Evolutionary conservation across 2,888 invertebrate species (phyloP).

Genomic region (Synanthedon formicaeformis): DNA sequence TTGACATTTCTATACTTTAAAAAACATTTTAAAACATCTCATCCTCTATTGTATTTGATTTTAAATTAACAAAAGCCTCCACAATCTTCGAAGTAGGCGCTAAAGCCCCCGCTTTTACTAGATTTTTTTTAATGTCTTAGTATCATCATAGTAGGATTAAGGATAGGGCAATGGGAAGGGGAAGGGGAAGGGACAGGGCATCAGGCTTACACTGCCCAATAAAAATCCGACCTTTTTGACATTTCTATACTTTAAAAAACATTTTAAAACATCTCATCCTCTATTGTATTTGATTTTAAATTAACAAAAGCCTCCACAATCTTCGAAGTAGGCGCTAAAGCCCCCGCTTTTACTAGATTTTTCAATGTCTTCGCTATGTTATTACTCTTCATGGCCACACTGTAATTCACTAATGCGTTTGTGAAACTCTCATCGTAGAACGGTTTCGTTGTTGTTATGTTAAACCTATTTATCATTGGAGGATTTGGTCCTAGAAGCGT

Average conservation of each 20-base stretch:
- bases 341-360: constrained; percentile 29
- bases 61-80: constrained; percentile 9
- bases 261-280: too few relatives aligned
- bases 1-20: too few relatives aligned
- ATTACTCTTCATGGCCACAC: constrained; percentile 27
- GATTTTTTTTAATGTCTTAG: too few relatives aligned
- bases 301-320: constrained; percentile 17
- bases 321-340: constrained; percentile 33
- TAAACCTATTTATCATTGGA: constrained; percentile 34
- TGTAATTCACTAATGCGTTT: constrained; percentile 32
- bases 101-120: too few relatives aligned
- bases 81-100: constrained; percentile 7
- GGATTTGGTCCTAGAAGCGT: constrained; percentile 40
- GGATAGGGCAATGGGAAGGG: too few relatives aligned
- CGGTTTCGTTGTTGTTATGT: constrained; percentile 18
- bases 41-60: constrained; percentile 22
- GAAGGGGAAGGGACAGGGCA: too few relatives aligned
- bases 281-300: constrained; percentile 29
- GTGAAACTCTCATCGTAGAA: constrained; percentile 30
- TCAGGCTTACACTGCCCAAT: too few relatives aligned
- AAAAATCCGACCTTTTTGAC: too few relatives aligned
- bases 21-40: too few relatives aligned
- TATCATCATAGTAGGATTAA: constrained; percentile 9
- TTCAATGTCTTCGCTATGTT: constrained; percentile 34
- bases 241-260: too few relatives aligned